Base-by-base conservation (phyloP, 2,888 invertebrate species). In the Junonia oenone region DNA sequence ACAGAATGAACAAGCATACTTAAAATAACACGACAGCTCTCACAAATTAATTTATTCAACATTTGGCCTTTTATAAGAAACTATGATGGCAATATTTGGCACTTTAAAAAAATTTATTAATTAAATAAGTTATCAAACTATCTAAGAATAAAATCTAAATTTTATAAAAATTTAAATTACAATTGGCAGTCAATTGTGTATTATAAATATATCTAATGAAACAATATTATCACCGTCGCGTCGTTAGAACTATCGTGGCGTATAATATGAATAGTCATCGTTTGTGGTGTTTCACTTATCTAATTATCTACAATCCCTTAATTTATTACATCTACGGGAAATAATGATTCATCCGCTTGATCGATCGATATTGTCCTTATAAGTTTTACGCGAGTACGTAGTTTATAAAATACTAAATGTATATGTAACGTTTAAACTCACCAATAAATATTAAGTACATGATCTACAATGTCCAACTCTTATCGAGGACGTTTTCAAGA, bases 121-220 rank as follows among this genome's bases (percentile, higher is more conserved):
- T 78, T 78, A 87, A 88, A 79, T 75, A 83, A 82, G 74, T 79
- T 81, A 81, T 76, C 77, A 75, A 81, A 79, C 85, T 87, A 88
- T 81, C 83, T 90, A 85, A 83, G 77, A 83, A 82, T 86, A 86
- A n/a, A n/a, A n/a, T 76, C 78, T 79, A n/a, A 80, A 67, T 74
- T 72, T 82, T 85, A 83, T 83, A 86, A 89, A 88, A 83, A 83
- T 80, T 69, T 78, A 73, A 61, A 68, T 73, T 85, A 83, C 89
- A 88, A 89, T 88, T 89, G 89, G 89, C 89, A 89, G 89, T 90
- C 87, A 88, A 88, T 84, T 88, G 87, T 82, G 75, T 72, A 76
- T 53, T 75, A 81, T 73, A 75, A 81, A 77, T 78, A 76, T 73
- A 78, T 74, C 80, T 84, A 88, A 69, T 78, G 75, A 82, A 84